Percentiles rank a stretch among this genome's conserved stretches.
These are phyloP conservation scores for Drosophila biarmipes DNA, from an alignment of 1,140 invertebrate genomes.

Conservation along the genomic window DNA sequence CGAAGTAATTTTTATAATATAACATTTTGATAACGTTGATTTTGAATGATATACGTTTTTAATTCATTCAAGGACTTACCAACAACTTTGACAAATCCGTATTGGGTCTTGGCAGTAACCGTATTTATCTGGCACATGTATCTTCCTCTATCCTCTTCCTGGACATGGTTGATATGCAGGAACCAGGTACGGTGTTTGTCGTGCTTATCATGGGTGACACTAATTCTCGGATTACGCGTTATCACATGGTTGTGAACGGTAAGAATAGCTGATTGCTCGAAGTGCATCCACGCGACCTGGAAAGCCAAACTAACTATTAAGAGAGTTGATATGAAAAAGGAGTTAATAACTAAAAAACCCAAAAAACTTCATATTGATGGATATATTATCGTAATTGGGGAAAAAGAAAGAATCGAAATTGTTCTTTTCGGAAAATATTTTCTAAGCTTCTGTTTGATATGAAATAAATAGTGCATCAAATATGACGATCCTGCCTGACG, in stretches of 20 bases:
- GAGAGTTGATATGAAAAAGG: not conserved
- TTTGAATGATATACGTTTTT: no score
- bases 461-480: no score
- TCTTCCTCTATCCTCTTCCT: conserved; percentile 94
- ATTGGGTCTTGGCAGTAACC: conserved; percentile 95
- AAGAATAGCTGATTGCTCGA: conserved; percentile 96
- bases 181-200: conserved; percentile 94
- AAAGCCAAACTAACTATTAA: conserved; percentile 67
- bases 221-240: conserved; percentile 95
- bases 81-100: conserved; percentile 96
- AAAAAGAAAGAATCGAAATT: no score
- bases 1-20: not conserved
- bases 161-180: conserved; percentile 95
- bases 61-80: conserved; percentile 89
- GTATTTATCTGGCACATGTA: conserved; percentile 99
- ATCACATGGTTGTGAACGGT: conserved; percentile 97
- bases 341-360: not conserved
- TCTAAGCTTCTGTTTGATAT: no score
- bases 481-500: no score
- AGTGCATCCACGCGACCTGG: conserved; percentile 97
- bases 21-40: no score
- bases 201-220: conserved; percentile 91
- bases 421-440: no score
- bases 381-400: no score
- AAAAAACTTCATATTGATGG: no score